Evolutionary conservation across 2,113 vertebrate species (phyloP).

Genomic region (Xyrauchen texanus): DNA sequence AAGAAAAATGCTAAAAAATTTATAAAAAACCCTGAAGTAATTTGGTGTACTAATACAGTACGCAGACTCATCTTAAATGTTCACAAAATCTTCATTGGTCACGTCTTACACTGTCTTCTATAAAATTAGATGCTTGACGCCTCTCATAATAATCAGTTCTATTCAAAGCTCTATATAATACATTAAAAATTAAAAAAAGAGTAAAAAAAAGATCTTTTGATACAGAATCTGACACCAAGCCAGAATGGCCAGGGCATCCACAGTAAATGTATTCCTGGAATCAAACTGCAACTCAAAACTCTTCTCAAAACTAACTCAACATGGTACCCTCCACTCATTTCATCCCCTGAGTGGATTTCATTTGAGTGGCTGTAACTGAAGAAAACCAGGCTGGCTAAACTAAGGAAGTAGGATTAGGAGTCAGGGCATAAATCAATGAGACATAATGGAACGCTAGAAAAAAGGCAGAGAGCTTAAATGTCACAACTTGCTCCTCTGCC

Average conservation of each 20-base stretch:
- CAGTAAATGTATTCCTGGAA: neutral
- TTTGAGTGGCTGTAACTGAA: constrained; percentile 42
- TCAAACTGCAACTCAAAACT: neutral
- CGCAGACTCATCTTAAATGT: no score
- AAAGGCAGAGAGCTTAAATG: constrained; percentile 53
- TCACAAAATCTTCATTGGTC: no score
- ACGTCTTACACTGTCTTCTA: no score
- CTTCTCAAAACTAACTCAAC: neutral
- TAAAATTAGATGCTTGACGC: no score
- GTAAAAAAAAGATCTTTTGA: no score
- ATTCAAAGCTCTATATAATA: no score
- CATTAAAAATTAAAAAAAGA: no score
- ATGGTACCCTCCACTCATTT: constrained; percentile 43
- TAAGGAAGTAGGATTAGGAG: constrained; percentile 51
- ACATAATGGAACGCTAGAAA: constrained; percentile 43
- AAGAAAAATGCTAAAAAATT: no score
- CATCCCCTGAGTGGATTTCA: constrained; percentile 30
- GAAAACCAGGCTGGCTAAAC: constrained; percentile 38
- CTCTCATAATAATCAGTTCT: no score
- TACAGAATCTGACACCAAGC: neutral
- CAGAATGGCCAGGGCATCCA: neutral
- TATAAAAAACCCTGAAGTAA: no score
- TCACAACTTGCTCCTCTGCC: constrained; percentile 45
- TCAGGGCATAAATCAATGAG: constrained; percentile 52
- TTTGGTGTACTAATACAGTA: no score